These are phyloP conservation scores for Catocala nupta DNA, from an alignment of 2,888 invertebrate species.

Conservation along the genomic window DNA sequence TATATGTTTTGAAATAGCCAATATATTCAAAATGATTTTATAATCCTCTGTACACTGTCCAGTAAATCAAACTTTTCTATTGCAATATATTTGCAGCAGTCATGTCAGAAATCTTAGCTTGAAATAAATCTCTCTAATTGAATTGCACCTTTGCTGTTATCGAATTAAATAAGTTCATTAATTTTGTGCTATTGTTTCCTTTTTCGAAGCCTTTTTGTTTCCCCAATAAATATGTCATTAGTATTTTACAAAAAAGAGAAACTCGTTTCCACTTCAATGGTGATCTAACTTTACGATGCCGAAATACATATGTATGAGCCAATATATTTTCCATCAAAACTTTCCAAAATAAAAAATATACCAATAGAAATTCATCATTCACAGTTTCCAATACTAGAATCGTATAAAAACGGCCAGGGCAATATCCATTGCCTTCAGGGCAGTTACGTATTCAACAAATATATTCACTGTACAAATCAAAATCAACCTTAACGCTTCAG, in stretches of 20 bases:
- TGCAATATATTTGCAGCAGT: too few species aligned
- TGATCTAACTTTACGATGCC: slow-evolving; percentile 22
- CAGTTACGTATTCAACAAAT: slow-evolving; percentile 59
- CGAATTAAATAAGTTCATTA: too few species aligned
- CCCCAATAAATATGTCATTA: not conserved
- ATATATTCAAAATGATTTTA: too few species aligned
- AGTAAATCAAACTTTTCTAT: too few species aligned
- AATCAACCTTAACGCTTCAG: slow-evolving; percentile 12
- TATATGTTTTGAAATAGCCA: too few species aligned
- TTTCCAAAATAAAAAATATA: slow-evolving; percentile 54
- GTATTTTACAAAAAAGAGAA: slow-evolving; percentile 19
- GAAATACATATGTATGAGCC: slow-evolving; percentile 48
- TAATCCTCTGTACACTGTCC: too few species aligned
- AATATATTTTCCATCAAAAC: slow-evolving; percentile 54
- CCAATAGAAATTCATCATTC: slow-evolving; percentile 65
- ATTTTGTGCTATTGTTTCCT: too few species aligned
- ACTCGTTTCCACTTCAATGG: slow-evolving; percentile 22
- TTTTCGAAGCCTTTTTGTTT: too few species aligned
- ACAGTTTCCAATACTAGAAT: slow-evolving; percentile 61
- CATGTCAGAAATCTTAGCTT: too few species aligned
- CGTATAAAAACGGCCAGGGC: slow-evolving; percentile 68
- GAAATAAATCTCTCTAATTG: too few species aligned
- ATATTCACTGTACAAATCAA: slow-evolving; percentile 30
- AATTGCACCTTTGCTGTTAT: too few species aligned
- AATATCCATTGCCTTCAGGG: slow-evolving; percentile 72